Evolutionary conservation across 2,113 vertebrate species (phyloP).

Genomic region (Menidia beryllina): DNA sequence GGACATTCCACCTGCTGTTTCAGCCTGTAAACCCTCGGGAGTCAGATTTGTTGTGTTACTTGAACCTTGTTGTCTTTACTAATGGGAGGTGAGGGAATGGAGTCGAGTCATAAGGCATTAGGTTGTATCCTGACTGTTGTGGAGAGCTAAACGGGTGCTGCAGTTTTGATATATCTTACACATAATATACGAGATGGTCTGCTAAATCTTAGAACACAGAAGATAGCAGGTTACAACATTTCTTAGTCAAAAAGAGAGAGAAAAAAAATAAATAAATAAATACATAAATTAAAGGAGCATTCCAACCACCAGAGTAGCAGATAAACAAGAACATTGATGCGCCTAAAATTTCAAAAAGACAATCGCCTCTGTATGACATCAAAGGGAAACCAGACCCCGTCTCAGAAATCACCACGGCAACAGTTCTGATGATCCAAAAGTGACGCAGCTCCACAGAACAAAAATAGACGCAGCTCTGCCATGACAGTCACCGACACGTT

Average conservation of each 20-base stretch:
- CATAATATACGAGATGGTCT: conserved; percentile 2
- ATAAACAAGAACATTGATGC: conserved; percentile 55
- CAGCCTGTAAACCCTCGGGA: conserved; percentile 33
- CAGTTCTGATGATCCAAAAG: conserved; percentile 55
- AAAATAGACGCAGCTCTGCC: conserved; percentile 62
- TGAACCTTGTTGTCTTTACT: conserved; percentile 26
- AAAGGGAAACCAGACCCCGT: conserved; percentile 50
- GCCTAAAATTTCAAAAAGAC: conserved; percentile 33
- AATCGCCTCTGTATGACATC: conserved; percentile 39
- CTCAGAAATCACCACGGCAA: conserved; percentile 49
- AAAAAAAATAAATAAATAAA: conserved; percentile 29
- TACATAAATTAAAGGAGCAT: conserved; percentile 62
- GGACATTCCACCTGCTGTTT: conserved; percentile 6
- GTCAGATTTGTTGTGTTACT: conserved; percentile 38
- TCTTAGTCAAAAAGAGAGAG: conserved; percentile 22
- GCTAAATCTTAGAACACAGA: conserved; percentile 44
- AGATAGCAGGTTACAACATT: conserved; percentile 25
- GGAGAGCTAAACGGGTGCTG: conserved; percentile 43
- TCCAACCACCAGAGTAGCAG: conserved; percentile 48
- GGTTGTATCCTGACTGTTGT: conserved; percentile 68
- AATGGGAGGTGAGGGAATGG: conserved; percentile 62
- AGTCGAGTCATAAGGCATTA: conserved; percentile 78
- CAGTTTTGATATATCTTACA: conserved; percentile 38
- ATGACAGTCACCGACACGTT: conserved; percentile 41
- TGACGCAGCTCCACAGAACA: conserved; percentile 31